Conservation (phyloP, 2,113 vertebrate species). For the Neogale vison region DNA sequence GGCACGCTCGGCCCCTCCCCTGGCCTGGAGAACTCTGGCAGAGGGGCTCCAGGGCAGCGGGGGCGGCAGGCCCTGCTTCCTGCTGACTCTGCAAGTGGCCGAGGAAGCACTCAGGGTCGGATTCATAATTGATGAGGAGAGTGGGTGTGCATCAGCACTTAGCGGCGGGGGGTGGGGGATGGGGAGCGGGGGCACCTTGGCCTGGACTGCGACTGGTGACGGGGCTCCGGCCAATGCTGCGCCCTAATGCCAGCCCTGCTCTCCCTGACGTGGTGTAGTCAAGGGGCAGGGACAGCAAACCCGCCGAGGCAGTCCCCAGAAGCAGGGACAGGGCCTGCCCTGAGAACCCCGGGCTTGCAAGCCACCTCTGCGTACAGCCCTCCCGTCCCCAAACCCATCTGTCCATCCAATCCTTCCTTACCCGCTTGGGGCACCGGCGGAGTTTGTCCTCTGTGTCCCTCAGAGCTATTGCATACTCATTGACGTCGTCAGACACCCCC, state of each 20-base stretch:
- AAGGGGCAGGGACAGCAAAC: background rate
- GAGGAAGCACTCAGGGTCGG: slow-evolving; percentile 39
- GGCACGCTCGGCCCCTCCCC: background rate
- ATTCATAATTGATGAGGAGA: slow-evolving; percentile 76
- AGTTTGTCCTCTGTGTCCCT: slow-evolving; percentile 99
- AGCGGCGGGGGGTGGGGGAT: background rate
- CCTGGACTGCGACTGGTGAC: background rate
- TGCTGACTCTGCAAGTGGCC: slow-evolving; percentile 59
- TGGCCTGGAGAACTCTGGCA: background rate
- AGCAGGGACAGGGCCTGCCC: background rate
- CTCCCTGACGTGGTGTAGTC: background rate
- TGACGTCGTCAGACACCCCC: slow-evolving; percentile 97
- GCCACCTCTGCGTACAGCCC: background rate
- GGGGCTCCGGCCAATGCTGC: background rate
- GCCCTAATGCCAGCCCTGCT: background rate
- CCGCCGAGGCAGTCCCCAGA: background rate
- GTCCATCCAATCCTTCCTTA: slow-evolving; percentile 80
- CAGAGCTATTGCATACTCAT: slow-evolving; percentile 95
- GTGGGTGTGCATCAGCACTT: slow-evolving; percentile 38
- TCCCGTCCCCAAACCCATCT: background rate
- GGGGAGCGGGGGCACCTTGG: background rate
- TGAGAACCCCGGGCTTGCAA: background rate
- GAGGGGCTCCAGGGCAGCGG: background rate
- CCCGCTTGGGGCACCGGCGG: slow-evolving; percentile 91
- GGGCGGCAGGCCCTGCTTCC: slow-evolving; percentile 22